Evolutionary conservation across 1,140 invertebrate genomes (phyloP).

Genomic region (Hormaphis cornu): DNA sequence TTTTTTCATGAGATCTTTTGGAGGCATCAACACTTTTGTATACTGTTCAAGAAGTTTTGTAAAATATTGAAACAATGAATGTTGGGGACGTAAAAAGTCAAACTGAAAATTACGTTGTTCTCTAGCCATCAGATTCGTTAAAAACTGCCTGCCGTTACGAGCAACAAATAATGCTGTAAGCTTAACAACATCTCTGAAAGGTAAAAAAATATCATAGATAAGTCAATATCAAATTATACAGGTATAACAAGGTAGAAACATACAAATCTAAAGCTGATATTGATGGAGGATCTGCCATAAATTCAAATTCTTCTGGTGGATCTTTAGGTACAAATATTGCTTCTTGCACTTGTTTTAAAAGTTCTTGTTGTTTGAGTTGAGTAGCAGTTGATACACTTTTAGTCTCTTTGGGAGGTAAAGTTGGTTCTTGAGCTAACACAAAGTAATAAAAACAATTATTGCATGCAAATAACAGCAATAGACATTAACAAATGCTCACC

Average conservation of each 20-base stretch:
- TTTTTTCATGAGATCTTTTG: slow-evolving; percentile 76
- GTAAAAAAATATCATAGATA: slow-evolving; percentile 24
- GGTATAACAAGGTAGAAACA: slow-evolving; percentile 32
- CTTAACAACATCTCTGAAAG: slow-evolving; percentile 87
- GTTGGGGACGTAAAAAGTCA: slow-evolving; percentile 96
- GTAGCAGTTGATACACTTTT: slow-evolving; percentile 54
- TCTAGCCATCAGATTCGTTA: slow-evolving; percentile 96
- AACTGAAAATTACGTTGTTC: slow-evolving; percentile 98
- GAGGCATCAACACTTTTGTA: slow-evolving; percentile 87
- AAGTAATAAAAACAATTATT: not conserved
- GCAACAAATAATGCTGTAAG: slow-evolving; percentile 98
- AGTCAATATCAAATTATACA: slow-evolving; percentile 7
- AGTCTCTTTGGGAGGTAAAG: slow-evolving; percentile 34
- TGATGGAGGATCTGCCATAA: slow-evolving; percentile 94
- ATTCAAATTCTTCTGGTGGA: slow-evolving; percentile 93
- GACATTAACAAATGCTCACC: slow-evolving; percentile 43
- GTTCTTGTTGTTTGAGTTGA: slow-evolving; percentile 77
- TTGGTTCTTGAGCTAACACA: slow-evolving; percentile 34
- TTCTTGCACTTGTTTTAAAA: slow-evolving; percentile 70
- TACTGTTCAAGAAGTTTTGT: slow-evolving; percentile 97
- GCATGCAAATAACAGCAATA: not conserved
- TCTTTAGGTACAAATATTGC: slow-evolving; percentile 88
- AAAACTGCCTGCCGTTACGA: slow-evolving; percentile 92
- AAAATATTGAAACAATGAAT: slow-evolving; percentile 97
- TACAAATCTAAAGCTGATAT: slow-evolving; percentile 87